Base-by-base conservation (phyloP, 2,888 invertebrate genomes). In the Meliscaeva auricollis region DNA sequence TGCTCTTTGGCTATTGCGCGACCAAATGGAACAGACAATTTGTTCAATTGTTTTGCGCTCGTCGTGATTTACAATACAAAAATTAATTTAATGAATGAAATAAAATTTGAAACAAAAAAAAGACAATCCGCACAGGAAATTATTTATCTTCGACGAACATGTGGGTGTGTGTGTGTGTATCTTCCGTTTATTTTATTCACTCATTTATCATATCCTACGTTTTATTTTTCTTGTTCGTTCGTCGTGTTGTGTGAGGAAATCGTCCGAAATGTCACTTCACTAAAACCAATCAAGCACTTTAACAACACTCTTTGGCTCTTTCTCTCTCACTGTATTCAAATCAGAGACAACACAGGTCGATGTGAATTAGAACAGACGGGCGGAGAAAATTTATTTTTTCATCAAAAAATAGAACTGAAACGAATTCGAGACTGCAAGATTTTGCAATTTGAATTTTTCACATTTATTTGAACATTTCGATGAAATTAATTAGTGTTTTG, bases 91-190 rank as follows among this genome's bases (percentile, higher is more conserved):
- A 80, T 76, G 78, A 81, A 77, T 76, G 52, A 85, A 76, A 66
- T 72, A 72, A 85, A 68, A 15, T 69, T 64, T 17, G 8, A 64
- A 64, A 30, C 26, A 64, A 64, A 80, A 73, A 81, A 84, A 74
- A 76, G 13, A 58, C 81, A 62, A 78, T 64, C 80, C 72, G 64
- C 75, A 87, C 85, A 87, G 85, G 85, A 87, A 87, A 87, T 87
- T 87, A 87, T 87, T 87, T 87, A 87, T 87, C 85, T 87, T 56
- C 60, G 58, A 85, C 46, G 46, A 77, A 58, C 69, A 72, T 64
- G 66, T 52, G 44, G 32, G 26, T 11, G 60, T 50, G 35, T 68
- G 46, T 54, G 60, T 77, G 69, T 84, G 79, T 79, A 75, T 70
- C 69, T 79, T 66, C 79, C 84, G 72, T 81, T 72, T 80, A 76